Evolutionary conservation across 1,140 invertebrate genomes (phyloP).

Genomic region (Centruroides vittatus): DNA sequence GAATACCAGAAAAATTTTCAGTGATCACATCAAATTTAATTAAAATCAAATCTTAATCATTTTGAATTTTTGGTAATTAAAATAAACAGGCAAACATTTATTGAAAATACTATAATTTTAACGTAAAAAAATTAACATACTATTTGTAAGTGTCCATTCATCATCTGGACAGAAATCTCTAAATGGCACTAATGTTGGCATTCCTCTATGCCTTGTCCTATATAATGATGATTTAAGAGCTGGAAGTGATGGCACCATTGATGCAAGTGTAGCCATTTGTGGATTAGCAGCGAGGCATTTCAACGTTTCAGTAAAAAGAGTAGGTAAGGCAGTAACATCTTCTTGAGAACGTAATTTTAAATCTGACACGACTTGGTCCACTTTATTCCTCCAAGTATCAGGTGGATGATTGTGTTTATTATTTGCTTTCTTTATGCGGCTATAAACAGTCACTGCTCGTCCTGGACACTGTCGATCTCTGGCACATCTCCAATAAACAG

Average conservation of each 20-base stretch:
- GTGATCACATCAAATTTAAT: too few species aligned
- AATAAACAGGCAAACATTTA: too few species aligned
- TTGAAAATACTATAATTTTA: too few species aligned
- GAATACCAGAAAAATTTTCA: too few species aligned
- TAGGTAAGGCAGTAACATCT: constrained; percentile 13
- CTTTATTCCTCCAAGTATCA: constrained; percentile 19
- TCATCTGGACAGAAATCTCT: constrained; percentile 11
- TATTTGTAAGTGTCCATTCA: constrained; percentile 11
- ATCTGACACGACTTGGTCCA: constrained; percentile 16
- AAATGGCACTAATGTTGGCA: constrained; percentile 11
- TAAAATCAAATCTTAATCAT: too few species aligned
- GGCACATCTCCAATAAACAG: constrained; percentile 24
- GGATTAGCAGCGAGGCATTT: constrained; percentile 21
- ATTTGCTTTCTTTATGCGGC: constrained; percentile 24
- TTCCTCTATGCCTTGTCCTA: constrained; percentile 9
- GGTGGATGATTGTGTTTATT: constrained; percentile 25
- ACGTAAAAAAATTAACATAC: background rate
- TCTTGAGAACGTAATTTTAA: constrained; percentile 15
- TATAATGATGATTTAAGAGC: constrained; percentile 13
- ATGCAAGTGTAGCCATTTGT: constrained; percentile 18
- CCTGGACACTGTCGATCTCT: constrained; percentile 24
- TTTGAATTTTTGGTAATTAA: too few species aligned
- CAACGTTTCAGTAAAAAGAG: constrained; percentile 20
- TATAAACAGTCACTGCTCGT: constrained; percentile 24
- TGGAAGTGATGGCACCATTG: constrained; percentile 16